Base-by-base conservation (phyloP, 2,113 vertebrate species). In the Rhea americana region DNA sequence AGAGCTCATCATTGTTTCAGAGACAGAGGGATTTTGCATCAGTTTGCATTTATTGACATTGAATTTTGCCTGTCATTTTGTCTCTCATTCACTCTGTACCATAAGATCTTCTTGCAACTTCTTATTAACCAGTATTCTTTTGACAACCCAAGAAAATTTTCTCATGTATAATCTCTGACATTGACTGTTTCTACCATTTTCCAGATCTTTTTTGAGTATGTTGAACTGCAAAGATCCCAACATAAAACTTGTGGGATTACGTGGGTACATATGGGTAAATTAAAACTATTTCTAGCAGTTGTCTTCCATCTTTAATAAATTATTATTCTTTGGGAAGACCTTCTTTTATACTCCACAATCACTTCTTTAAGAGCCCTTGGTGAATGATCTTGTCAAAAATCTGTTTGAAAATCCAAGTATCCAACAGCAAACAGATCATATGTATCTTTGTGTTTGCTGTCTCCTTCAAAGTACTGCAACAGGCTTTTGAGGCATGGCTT, bases 401-500 rank as follows among this genome's bases (percentile, higher is more conserved):
- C 48, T 84, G 41, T 72, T 56, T 76, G 39, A 61, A 82, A 90
- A 62, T 39, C 43, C 71, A 48, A 71, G 30, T 66, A 13, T 48
- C 55, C 20, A 15, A 7, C 21, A 48, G 48, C 26, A 32, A 67
- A 74, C 39, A 89, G 62, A 39, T 68, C 59, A 8, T 11, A 30
- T 7, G 7, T 53, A 24, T 75, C 74, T 35, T 12, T 79, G 41
- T 87, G 84, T 66, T 65, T 59, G 32, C 70, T 84, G 74, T 61
- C 70, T 93, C 26, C 81, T 70, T 59, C 62, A 82, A 75, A 88
- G 81, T 43, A 28, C 66, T 72, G 71, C 45, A 67, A 41, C 53
- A 96, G 71, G 62, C 39, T 87, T 93, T 82, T 65, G 90, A 92
- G 85, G 59, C 75, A 91, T 28, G 76, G 72, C 79, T 80, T 73